Base-by-base conservation (phyloP, 2,113 vertebrate species). In the Casuarius casuarius region DNA sequence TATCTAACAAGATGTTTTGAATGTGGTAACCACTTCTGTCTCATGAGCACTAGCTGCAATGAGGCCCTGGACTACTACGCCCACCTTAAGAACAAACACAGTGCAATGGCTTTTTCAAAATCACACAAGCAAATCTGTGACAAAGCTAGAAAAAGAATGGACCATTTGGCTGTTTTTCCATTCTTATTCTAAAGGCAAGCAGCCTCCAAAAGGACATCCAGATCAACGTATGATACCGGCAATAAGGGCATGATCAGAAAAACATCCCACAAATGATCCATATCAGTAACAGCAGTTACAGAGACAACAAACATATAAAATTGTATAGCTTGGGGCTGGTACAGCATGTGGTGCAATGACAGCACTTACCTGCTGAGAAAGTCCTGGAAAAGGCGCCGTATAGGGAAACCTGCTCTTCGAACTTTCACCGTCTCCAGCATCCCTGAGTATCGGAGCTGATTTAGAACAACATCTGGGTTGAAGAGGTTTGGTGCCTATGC, bases 361-460 rank as follows among this genome's bases (percentile, higher is more conserved):
- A 88, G 78, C 67, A 75, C 73, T 92, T 94, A 99, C 99, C 99
- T 98, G 97, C 93, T 97, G 67, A 97, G 97, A 89, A 99, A 99
- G 88, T 99, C 99, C 70, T 97, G 94, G 96, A 99, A 99, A 35
- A 98, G 98, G 90, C 99, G 98, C 12, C 99, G 98, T 18, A 99
- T 98, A 12, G 99, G 99, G 90, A 99, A 99, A 33, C 99, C 99
- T 56, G 99, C 99, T 84, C 98, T 98, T 10, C 99, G 98, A 95
- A 99, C 98, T 95, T 99, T 99, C 89, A 99, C 99, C 1, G 99
- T 99, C 96, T 99, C 99, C 96, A 99, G 94, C 99, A 99, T 99
- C 79, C 99, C 99, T 3, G 99, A 99, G 88, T 99, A 99, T 29
- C 98, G 97, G 68, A 99, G 92, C 97, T 99, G 99, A 92, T 99